Conservation (phyloP, 1,140 invertebrate genomes). For the Orius insidiosus region DNA sequence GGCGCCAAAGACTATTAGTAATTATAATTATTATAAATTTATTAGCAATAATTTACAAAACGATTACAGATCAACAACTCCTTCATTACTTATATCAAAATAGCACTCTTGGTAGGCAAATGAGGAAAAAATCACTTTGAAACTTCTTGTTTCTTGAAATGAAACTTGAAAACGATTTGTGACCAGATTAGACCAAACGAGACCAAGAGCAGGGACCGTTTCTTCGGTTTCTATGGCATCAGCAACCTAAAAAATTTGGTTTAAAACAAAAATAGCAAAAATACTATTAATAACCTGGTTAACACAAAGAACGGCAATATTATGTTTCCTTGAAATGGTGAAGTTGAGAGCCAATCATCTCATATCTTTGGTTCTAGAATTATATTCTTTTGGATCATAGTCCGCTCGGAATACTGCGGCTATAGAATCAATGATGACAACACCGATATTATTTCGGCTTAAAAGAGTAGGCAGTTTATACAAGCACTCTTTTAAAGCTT, state of each 20-base stretch:
- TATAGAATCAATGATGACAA: conserved; percentile 59
- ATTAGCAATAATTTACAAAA: no score
- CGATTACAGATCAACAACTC: no score
- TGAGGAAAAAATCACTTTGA: conserved; percentile 13
- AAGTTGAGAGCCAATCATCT: conserved; percentile 35
- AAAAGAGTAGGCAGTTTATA: conserved; percentile 29
- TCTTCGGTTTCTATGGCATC: conserved; percentile 24
- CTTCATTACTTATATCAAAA: no score
- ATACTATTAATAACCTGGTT: conserved; percentile 56
- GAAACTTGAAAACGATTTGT: conserved; percentile 34
- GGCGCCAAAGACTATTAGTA: no score
- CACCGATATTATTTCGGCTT: conserved; percentile 27
- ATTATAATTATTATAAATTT: no score
- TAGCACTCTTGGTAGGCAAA: neutral
- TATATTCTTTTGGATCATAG: conserved; percentile 28
- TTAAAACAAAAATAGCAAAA: neutral
- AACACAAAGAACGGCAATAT: conserved; percentile 43
- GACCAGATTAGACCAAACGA: conserved; percentile 50
- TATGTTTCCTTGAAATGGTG: conserved; percentile 33
- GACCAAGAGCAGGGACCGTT: conserved; percentile 35
- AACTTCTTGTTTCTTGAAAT: neutral
- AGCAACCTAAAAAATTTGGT: conserved; percentile 24
- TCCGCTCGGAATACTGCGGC: conserved; percentile 50
- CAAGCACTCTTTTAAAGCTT: conserved; percentile 38
- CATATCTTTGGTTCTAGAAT: conserved; percentile 36